These are phyloP conservation scores for Pygmarrhopalites habei DNA, from an alignment of 1,140 invertebrate genomes.

Conservation along the genomic window DNA sequence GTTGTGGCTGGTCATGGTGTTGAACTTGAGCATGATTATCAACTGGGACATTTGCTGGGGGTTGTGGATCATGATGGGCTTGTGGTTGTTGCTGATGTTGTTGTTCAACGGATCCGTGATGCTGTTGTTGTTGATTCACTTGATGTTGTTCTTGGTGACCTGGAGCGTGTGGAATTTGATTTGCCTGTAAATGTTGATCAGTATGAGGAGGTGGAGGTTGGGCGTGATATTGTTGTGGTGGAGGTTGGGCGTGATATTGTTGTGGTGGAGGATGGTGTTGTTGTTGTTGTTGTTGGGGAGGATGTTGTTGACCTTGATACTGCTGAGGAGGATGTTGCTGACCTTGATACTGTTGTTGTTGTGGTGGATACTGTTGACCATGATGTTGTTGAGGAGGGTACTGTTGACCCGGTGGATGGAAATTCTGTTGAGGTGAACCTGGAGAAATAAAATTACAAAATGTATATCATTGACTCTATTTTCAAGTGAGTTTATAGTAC, in stretches of 20 bases:
- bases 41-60: too few relatives aligned
- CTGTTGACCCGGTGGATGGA: neutral
- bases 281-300: conserved; percentile 26
- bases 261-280: conserved; percentile 25
- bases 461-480: too few relatives aligned
- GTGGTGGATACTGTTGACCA: neutral
- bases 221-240: conserved; percentile 32
- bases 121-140: conserved; percentile 11
- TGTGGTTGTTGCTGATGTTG: conserved; percentile 1
- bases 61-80: neutral
- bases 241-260: conserved; percentile 28
- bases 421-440: too few relatives aligned
- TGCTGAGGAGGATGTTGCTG: neutral
- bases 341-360: conserved; percentile 17
- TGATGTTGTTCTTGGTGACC: conserved; percentile 19
- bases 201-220: conserved; percentile 22
- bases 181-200: conserved; percentile 27
- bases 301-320: conserved; percentile 23
- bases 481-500: neutral
- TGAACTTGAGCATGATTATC: neutral
- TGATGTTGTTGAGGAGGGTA: neutral
- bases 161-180: conserved; percentile 25
- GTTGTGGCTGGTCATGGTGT: neutral
- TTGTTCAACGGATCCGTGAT: conserved; percentile 10
- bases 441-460: conserved; percentile 2